These are phyloP conservation scores for Spea hammondii DNA, from an alignment of 2,797 vertebrate species.

Conservation along the genomic window DNA sequence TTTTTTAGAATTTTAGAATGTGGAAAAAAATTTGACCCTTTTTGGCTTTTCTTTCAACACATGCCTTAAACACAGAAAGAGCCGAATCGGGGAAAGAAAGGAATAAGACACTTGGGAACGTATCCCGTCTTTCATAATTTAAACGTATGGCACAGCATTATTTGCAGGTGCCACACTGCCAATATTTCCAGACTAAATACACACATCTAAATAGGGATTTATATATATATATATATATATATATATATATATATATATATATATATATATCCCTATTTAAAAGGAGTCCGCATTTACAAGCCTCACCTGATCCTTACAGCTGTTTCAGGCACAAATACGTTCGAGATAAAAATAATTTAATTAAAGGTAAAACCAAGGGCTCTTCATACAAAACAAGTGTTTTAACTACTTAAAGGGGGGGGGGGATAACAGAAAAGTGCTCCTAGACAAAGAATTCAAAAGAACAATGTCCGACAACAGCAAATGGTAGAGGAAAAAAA, in stretches of 20 bases:
- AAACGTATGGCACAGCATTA: constrained; percentile 61
- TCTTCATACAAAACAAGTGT: constrained; percentile 1
- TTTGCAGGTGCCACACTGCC: constrained; percentile 65
- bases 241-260: constrained; percentile 67
- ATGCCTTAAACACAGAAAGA: constrained; percentile 67
- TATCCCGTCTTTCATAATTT: constrained; percentile 66
- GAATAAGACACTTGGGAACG: constrained; percentile 64
- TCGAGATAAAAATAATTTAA: constrained; percentile 81
- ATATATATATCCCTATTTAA: constrained; percentile 78
- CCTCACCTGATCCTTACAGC: constrained; percentile 67
- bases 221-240: constrained; percentile 75
- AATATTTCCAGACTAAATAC: constrained; percentile 72
- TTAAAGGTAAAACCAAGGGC: constrained; percentile 51
- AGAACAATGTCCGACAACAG: constrained; percentile 39
- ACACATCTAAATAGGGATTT: too few relatives aligned
- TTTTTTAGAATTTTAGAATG: constrained; percentile 71
- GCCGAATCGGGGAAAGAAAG: constrained; percentile 69
- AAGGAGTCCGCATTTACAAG: constrained; percentile 71
- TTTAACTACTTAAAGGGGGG: not conserved
- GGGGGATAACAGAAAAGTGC: constrained; percentile 42
- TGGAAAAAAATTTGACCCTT: constrained; percentile 86
- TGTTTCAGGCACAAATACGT: constrained; percentile 67
- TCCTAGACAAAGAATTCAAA: constrained; percentile 50
- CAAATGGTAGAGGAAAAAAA: constrained; percentile 3
- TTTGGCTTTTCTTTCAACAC: constrained; percentile 75